Base-by-base conservation (phyloP, 2,888 invertebrate species). In the Molanna angustata region DNA sequence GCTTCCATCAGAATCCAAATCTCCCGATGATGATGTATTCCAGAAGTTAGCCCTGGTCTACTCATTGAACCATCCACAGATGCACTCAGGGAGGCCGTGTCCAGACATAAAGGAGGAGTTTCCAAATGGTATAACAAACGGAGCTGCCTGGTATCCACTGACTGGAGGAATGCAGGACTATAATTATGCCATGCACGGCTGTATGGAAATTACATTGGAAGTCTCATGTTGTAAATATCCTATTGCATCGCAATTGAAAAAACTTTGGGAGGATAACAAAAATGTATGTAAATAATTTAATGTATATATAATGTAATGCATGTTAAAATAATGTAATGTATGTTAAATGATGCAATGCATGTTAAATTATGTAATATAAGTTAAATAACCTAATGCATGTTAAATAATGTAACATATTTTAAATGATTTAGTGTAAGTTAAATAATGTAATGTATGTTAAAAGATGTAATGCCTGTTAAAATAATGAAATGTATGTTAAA, bases 171-270 rank as follows among this genome's bases (percentile, higher is more conserved):
- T 85, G 84, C 84, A 84, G 65, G 85, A 86, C 66, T 85, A 82
- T 66, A 84, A 84, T 66, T 86, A 86, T 64, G 74, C 80, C 13
- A 71, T 73, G 65, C 79, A 78, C 59, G 84, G 84, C 3, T 82
- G 82, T 60, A 80, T 85, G 80, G 85, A 85, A 65, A 65, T 85
- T 2, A 84, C 84, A 0, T 64, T 86, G 35, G 85, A 85, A 64
- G 71, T 85, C 51, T 80, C 82, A 0, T 85, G 85, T 65, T 85
- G 85, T 64, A 85, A 86, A 68, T 84, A 78, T 64, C 85, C 85
- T 1, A 61, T 62, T 4, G 69, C 72, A 1, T 61, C 64, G 1
- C 67, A 79, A 56, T 66, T 85, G 27, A 66, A 69, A 3, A 62
- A 64, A 27, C 74, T 79, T 61, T 86, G 85, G 85, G 65, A 71